Evolutionary conservation across 2,797 vertebrate genomes (phyloP), one percentile per base, ranked within the genome.

Genomic region (Urocyon cinereoargenteus): DNA sequence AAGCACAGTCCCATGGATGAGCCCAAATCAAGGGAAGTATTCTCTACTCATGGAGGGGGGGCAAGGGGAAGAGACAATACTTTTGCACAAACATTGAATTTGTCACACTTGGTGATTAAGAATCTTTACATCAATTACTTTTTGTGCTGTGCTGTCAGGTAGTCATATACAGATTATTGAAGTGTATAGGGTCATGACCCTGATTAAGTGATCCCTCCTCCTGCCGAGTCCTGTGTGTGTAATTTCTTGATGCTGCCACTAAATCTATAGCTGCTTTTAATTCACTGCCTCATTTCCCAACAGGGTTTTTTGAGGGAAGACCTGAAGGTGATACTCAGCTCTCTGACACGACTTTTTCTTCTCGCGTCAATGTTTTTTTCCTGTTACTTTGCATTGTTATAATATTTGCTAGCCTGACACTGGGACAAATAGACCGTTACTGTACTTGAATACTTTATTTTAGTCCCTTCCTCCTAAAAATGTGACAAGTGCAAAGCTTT

Each of bases 401-500:
- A 55, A 34, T 62, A 73, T 93, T 91, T 91, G 72, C 15, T 77
- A 55, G 18, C 51, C 49, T 86, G 49, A 66, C 10, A 2, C 59
- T 64, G 26, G 40, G 49, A 97, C 61, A 86, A 92, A 68, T 66
- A 7, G 12, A 72, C 34, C 18, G 26, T 9, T 93, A 55, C 26
- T 86, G 2, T 53, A 51, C 36, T 89, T 84, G 45, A 16, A 40
- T 75, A 66, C 94, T 95, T 97, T 84, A 31, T 72, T 83, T 6
- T 40, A 91, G 40, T 84, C 28, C 21, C 6, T 13, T 92, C 53
- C 9, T 68, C 16, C 36, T 86, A 40, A 66, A 85, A 62, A 11
- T 28, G 51, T 82, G 21, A 21, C 24, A 75, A 68, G 59, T 62
- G 3, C 7, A 40, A 57, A 93, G 12, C 1, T 3, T 78, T 83